Base-by-base conservation (phyloP, 2,113 vertebrate species). In the Labrus mixtus region DNA sequence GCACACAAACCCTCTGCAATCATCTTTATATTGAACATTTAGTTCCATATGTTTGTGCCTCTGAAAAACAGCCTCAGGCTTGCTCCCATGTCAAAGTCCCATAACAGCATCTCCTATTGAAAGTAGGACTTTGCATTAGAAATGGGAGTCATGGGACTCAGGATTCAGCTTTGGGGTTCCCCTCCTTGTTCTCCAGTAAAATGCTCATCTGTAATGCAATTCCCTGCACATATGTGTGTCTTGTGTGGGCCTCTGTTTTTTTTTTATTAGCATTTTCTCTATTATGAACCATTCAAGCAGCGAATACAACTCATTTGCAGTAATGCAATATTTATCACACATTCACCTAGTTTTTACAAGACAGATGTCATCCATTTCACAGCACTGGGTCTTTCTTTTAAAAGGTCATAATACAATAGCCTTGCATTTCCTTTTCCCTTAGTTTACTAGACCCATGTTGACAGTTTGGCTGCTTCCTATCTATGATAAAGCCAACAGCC, bases 251-350 rank as follows among this genome's bases (percentile, higher is more conserved):
- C 54, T 76, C 62, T 84, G 55, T 37, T 12, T 45, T 71, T 79
- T 79, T 48, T 80, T 63, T 81, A 81, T 78, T 70, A 56, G 37
- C 62, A 53, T 82, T 85, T 82, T 64, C 79, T 71, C 62, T 48
- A 84, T 87, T 90, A 86, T 79, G 46, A 92, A 85, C 77, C 86
- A 84, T 69, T 87, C 85, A 89, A 82, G 90, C 83, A 48, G 73
- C 12, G 70, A 84, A 83, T 82, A 85, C 82, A 68, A 67, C 73
- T 92, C 83, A 80, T 87, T 90, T 87, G 65, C 74, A 61, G 79
- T 80, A 75, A 84, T 93, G 79, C 78, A 89, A 86, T 90, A 85
- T 92, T 91, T 87, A 93, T 90, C 80, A 79, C 79, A 50, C 72
- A 82, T 86, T 75, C 60, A 79, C 33, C 69, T 63, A 54, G 74